Evolutionary conservation across 1,140 invertebrate genomes (phyloP), one percentile per base, ranked within the genome.

Genomic region (Pogonomyrmex barbatus): DNA sequence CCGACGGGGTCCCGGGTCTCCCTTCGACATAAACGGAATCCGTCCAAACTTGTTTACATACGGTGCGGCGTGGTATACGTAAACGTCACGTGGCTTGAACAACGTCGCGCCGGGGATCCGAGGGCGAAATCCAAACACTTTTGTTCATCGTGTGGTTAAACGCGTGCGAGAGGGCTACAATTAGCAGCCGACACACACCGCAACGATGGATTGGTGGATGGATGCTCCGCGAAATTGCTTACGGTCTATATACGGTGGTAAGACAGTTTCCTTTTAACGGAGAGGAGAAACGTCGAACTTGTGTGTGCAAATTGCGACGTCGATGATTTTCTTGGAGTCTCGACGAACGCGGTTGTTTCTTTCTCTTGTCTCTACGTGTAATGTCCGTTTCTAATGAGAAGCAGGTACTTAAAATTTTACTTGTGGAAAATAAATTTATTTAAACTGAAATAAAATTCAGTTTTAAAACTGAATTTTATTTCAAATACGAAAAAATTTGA

Each of bases 11-110:
- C 2, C 4, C n/a, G n/a, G 52, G 68, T 30, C 68, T 71, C 86
- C 88, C 60, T 58, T 58, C 36, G 33, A 4, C 47, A 17, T 45
- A 39, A 42, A 14, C 54, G 5, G 58, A 47, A 90, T 87, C 84
- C 85, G 54, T 87, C 60, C 70, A 63, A 60, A 90, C 88, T 89
- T 73, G 87, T 89, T 89, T 83, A 89, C 83, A 10, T 71, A n/a
- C 24, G 24, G 24, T 24, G 24, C 17, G 39, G 63, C 63, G 10
- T 36, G 30, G 24, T 58, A 42, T 82, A 83, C 52, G 88, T 87
- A 90, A 90, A 90, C 85, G 87, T 24, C 71, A n/a, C 73, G 45
- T n/a, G 8, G 17, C 47, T 36, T 10, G 30, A 56, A 63, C 67
- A 58, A 14, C 36, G 17, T 4, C 12, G 1, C 5, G 24, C 9